Conservation (phyloP, 2,113 vertebrate species). For the Centropus unirufus region DNA sequence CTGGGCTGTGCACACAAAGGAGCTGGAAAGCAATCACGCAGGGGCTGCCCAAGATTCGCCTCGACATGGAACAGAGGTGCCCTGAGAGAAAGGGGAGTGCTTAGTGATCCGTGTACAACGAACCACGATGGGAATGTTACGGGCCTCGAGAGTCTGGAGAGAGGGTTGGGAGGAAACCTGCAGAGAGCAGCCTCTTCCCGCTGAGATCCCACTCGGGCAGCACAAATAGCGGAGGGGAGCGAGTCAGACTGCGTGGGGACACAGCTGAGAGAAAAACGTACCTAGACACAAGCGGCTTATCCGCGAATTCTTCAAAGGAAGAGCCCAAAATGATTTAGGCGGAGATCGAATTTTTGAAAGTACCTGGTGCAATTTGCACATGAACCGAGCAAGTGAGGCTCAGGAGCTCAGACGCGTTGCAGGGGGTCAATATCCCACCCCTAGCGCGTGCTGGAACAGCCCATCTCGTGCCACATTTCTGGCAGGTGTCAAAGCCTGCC, state of each 20-base stretch:
- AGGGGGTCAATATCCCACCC: neutral
- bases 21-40: neutral
- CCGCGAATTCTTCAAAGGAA: neutral
- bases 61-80: neutral
- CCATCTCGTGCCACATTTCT: neutral
- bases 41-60: constrained; percentile 14
- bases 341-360: neutral
- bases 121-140: neutral
- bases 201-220: neutral
- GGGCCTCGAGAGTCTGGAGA: neutral
- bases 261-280: neutral
- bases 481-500: neutral
- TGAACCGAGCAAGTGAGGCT: neutral
- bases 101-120: neutral
- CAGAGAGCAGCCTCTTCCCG: neutral
- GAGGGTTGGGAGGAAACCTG: neutral
- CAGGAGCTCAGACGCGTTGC: neutral
- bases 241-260: neutral
- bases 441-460: neutral
- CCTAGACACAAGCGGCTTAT: neutral
- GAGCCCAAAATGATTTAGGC: neutral
- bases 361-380: neutral
- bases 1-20: neutral
- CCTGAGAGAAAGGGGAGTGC: constrained; percentile 38
- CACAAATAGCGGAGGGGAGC: neutral